A percentile compares a stretch with the other conserved stretches of the same genome.
phyloP scores from a whole-genome alignment of 2,797 vertebrate genomes.

The Bothrops alternatus region DNA sequence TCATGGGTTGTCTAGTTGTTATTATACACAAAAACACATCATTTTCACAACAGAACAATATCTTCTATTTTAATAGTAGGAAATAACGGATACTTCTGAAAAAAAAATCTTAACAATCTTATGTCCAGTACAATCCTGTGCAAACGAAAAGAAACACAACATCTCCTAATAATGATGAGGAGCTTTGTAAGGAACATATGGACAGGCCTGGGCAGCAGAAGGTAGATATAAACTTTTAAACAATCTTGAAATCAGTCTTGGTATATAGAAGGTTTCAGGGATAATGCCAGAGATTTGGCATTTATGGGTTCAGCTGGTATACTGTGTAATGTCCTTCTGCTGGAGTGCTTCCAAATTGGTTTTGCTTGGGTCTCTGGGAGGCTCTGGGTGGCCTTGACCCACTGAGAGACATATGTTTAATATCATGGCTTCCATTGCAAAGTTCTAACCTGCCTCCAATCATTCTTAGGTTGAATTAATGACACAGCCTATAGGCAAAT shows the following conservation, averaged over 20 bases:
- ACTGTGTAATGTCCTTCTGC: neutral
- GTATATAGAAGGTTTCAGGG: neutral
- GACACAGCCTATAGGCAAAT: constrained; percentile 30
- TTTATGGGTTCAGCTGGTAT: neutral
- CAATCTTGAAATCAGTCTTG: neutral
- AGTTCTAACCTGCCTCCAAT: neutral
- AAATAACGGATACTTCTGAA: neutral
- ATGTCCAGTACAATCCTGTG: neutral
- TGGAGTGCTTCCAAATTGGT: neutral
- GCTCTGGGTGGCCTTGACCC: neutral
- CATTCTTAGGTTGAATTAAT: constrained; percentile 6
- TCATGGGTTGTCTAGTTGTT: neutral
- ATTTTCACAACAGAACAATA: neutral
- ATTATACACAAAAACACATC: neutral
- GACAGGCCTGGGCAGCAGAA: neutral
- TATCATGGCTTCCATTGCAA: neutral
- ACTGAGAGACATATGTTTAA: neutral
- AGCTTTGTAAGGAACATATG: neutral
- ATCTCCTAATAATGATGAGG: neutral
- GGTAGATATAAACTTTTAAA: neutral
- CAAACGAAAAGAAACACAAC: neutral
- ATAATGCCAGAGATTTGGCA: neutral
- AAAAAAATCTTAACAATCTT: neutral
- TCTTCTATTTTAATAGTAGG: neutral
- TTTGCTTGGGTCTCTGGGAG: neutral